phyloP scores from a whole-genome alignment of 2,888 invertebrate genomes.

The Sabatieria punctata region DNA sequence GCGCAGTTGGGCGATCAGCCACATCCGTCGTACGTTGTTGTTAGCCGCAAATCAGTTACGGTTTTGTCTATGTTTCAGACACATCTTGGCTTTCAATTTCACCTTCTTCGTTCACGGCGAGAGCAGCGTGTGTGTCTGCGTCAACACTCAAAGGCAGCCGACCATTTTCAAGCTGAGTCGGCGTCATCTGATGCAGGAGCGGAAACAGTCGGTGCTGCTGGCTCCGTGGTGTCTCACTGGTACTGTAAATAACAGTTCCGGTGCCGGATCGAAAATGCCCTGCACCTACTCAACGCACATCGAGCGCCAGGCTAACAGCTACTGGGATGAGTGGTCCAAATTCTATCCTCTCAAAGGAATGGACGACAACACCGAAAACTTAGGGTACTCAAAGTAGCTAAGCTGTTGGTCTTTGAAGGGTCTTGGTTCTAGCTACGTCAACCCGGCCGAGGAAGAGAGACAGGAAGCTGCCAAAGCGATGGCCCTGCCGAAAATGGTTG shows the following conservation, averaged over 20 bases:
- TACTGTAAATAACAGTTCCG: neutral
- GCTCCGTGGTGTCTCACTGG: slow-evolving; percentile 5
- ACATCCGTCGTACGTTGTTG: neutral
- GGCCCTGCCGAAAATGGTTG: slow-evolving; percentile 18
- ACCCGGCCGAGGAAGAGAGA: slow-evolving; percentile 9
- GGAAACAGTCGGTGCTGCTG: slow-evolving; percentile 3
- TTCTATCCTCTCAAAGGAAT: slow-evolving; percentile 63
- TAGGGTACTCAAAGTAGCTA: neutral
- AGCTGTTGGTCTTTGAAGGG: neutral
- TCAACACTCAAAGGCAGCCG: slow-evolving; percentile 90
- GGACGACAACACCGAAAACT: slow-evolving; percentile 29
- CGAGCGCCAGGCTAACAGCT: slow-evolving; percentile 43
- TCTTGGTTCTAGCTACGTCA: slow-evolving; percentile 4
- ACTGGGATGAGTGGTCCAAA: slow-evolving; percentile 81
- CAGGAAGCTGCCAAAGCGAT: slow-evolving; percentile 7
- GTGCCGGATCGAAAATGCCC: slow-evolving; percentile 9
- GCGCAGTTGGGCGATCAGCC: slow-evolving; percentile 39
- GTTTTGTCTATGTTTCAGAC: slow-evolving; percentile 13
- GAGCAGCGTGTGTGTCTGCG: slow-evolving; percentile 89
- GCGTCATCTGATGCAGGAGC: slow-evolving; percentile 21
- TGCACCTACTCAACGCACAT: too few relatives aligned
- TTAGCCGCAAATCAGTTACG: too few relatives aligned
- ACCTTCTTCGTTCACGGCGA: slow-evolving; percentile 98
- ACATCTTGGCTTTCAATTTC: slow-evolving; percentile 45
- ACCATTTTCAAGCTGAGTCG: slow-evolving; percentile 69